Evolutionary conservation across 2,113 vertebrate genomes (phyloP).

Genomic region (Stegostoma tigrinum): DNA sequence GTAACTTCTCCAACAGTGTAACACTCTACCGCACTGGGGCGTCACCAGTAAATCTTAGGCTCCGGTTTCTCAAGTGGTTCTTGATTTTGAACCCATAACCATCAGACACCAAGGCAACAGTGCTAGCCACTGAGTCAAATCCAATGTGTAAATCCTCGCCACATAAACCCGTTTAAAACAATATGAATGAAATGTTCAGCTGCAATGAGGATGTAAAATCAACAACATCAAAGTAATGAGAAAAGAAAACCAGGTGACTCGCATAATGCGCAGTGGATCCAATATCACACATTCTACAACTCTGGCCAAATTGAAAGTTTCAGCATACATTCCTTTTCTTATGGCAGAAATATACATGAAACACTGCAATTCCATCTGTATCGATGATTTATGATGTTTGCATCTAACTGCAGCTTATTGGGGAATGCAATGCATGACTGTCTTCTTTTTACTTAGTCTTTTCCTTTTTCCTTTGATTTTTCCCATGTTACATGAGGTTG

Average conservation of each 20-base stretch:
- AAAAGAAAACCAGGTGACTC: neutral
- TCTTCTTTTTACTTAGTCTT: no score
- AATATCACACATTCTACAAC: neutral
- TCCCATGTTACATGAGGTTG: no score
- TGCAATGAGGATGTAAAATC: neutral
- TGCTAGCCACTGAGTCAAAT: neutral
- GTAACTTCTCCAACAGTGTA: neutral
- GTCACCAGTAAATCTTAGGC: neutral
- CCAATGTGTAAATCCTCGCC: constrained; percentile 56
- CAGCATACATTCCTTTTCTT: neutral
- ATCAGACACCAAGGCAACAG: neutral
- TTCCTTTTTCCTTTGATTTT: no score
- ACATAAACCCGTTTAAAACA: neutral
- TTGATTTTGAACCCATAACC: neutral
- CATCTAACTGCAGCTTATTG: neutral
- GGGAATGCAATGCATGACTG: neutral
- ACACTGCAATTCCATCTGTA: neutral
- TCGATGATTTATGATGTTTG: neutral
- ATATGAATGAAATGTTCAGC: neutral
- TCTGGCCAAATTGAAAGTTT: neutral
- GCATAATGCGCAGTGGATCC: neutral
- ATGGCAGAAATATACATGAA: neutral
- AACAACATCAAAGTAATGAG: neutral
- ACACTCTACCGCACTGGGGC: neutral
- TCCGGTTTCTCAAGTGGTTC: neutral